Evolutionary conservation across 2,113 vertebrate species (phyloP).

Genomic region (Halichoerus grypus): DNA sequence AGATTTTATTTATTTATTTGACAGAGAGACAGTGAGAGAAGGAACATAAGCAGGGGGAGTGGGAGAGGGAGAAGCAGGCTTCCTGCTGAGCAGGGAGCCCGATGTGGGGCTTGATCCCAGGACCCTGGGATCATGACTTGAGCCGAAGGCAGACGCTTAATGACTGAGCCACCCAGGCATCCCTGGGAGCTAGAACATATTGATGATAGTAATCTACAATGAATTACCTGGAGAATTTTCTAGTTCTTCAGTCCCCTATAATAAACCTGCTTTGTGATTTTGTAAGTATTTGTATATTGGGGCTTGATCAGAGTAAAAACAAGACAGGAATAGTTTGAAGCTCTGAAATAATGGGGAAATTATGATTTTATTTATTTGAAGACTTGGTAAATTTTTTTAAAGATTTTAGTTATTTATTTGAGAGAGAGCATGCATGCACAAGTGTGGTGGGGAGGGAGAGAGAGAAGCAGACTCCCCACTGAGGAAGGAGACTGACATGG

Average conservation of each 20-base stretch:
- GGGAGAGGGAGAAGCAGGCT: too few relatives aligned
- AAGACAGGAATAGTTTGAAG: neutral
- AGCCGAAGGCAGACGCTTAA: too few relatives aligned
- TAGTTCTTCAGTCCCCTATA: neutral
- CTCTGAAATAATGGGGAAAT: neutral
- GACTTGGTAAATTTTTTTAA: neutral
- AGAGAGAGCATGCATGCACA: neutral
- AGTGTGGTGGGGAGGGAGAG: neutral
- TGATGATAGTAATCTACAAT: neutral
- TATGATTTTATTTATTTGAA: neutral
- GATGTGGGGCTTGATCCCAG: too few relatives aligned
- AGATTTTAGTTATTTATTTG: neutral
- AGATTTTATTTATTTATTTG: too few relatives aligned
- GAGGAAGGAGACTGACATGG: neutral
- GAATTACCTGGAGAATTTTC: neutral
- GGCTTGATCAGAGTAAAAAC: constrained; percentile 25
- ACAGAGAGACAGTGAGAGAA: too few relatives aligned
- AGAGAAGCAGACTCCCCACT: neutral
- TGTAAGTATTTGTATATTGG: neutral
- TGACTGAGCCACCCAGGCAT: too few relatives aligned
- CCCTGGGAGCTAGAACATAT: neutral
- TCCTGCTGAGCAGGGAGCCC: too few relatives aligned
- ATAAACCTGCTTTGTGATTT: neutral
- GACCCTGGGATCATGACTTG: too few relatives aligned
- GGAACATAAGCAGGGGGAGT: too few relatives aligned